Base-by-base conservation (phyloP, 2,888 invertebrate species). In the Acrobasis consociella region DNA sequence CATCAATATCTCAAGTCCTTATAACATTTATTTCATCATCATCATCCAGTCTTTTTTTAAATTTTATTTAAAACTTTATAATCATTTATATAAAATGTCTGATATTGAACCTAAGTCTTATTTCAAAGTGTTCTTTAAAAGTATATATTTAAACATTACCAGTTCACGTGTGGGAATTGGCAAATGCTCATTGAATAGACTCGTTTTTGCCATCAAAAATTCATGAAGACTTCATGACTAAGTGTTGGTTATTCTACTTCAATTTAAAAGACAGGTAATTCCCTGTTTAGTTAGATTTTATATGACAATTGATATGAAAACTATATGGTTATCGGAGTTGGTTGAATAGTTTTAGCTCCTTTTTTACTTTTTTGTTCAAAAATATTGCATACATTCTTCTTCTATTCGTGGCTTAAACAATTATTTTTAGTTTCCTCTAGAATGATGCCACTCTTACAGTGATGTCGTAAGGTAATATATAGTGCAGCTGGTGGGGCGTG, bases 121-220 rank as follows among this genome's bases (percentile, higher is more conserved):
- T 31, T 31, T 2, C 31, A 31, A 31, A 2, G 31, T 31, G n/a
- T 46, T 46, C 2, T 46, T 13, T 7, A 46, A 46, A 22, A 13
- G 3, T 11, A 46, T 46, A 46, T 46, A 11, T 46, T 46, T 46
- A 46, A 46, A 46, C n/a, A 13, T 10, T 10, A 13, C 46, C 46
- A 46, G 13, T 46, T n/a, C 46, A 0, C n/a, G 55, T 55, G 38
- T 55, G 55, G 55, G 55, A 55, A 55, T 55, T 16, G 16, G 49
- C 68, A 66, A 68, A 61, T 66, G 68, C 56, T 51, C 17, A 46
- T 38, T 58, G 31, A 49, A 62, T 60, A 58, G 60, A 62, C 37
- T 52, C 39, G 60, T 58, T 65, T 66, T 65, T 58, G 52, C 58
- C 58, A 65, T 66, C 49, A 65, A 65, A 65, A 53, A 65, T 63